A percentile compares a stretch with the other conserved stretches of the same genome.
Evolutionary conservation across 2,888 invertebrate species (phyloP).

Genomic region (Teleogryllus oceanicus): DNA sequence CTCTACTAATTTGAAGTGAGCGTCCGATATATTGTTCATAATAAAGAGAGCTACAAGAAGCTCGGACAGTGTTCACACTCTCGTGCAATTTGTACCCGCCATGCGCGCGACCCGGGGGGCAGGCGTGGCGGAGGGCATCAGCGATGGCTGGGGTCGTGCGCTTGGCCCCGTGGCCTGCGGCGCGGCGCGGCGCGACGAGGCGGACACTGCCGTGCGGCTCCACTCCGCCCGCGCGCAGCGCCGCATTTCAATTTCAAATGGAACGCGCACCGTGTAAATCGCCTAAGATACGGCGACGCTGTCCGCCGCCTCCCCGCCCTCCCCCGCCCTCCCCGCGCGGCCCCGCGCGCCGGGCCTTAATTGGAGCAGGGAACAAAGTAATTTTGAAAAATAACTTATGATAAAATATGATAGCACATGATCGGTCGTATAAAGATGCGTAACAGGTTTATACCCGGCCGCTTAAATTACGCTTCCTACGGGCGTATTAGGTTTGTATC

Average conservation of each 20-base stretch:
- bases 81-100: too few species aligned
- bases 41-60: too few species aligned
- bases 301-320: background rate
- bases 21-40: too few species aligned
- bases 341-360: background rate
- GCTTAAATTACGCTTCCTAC: conserved; percentile 10
- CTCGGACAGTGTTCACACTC: too few species aligned
- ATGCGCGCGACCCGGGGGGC: too few species aligned
- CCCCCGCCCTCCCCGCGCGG: background rate
- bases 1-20: too few species aligned
- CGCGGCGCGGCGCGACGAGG: background rate
- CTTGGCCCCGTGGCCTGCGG: background rate
- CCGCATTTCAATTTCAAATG: background rate
- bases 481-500: conserved; percentile 18
- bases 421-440: background rate
- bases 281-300: background rate
- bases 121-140: background rate
- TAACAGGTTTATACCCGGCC: conserved; percentile 8
- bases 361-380: conserved; percentile 18
- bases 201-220: background rate
- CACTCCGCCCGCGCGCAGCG: background rate
- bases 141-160: background rate
- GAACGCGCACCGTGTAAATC: background rate
- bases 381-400: conserved; percentile 9
- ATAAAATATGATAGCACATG: conserved; percentile 7